phyloP scores from a whole-genome alignment of 2,113 vertebrate species.

The Anolis sagrei region DNA sequence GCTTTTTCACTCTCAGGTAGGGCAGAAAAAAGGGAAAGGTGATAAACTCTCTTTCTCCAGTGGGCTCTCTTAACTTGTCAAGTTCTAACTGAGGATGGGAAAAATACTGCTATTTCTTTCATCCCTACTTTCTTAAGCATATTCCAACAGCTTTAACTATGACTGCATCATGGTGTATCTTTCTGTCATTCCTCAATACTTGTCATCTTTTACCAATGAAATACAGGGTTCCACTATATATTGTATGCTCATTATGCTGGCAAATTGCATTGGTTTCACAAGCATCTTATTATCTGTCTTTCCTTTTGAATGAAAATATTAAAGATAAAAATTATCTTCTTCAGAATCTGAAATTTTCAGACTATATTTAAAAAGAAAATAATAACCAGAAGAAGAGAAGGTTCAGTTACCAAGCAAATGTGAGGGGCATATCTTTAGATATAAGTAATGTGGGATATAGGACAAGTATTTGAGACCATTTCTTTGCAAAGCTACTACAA shows the following conservation, averaged over 20 bases:
- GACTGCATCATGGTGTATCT: background rate
- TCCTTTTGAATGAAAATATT: slow-evolving; percentile 1
- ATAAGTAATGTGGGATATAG: background rate
- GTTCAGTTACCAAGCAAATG: background rate
- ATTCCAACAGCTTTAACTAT: background rate
- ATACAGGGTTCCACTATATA: background rate
- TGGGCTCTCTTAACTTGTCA: too few relatives aligned
- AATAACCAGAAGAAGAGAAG: background rate
- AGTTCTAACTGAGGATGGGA: too few relatives aligned
- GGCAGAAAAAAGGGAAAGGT: too few relatives aligned
- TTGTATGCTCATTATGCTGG: too few relatives aligned
- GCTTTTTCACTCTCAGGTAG: too few relatives aligned
- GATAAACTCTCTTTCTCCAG: too few relatives aligned
- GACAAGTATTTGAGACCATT: background rate
- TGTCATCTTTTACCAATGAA: background rate
- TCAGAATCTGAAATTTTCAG: background rate
- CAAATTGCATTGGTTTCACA: background rate
- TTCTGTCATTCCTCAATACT: background rate
- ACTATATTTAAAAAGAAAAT: background rate
- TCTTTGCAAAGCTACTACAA: background rate
- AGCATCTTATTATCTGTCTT: too few relatives aligned
- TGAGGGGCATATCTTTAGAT: background rate
- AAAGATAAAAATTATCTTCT: background rate
- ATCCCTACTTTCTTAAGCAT: background rate
- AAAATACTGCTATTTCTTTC: too few relatives aligned